These are phyloP conservation scores for Schizopygopsis pylzovi DNA, from an alignment of 2,797 vertebrate species.

Conservation along the genomic window DNA sequence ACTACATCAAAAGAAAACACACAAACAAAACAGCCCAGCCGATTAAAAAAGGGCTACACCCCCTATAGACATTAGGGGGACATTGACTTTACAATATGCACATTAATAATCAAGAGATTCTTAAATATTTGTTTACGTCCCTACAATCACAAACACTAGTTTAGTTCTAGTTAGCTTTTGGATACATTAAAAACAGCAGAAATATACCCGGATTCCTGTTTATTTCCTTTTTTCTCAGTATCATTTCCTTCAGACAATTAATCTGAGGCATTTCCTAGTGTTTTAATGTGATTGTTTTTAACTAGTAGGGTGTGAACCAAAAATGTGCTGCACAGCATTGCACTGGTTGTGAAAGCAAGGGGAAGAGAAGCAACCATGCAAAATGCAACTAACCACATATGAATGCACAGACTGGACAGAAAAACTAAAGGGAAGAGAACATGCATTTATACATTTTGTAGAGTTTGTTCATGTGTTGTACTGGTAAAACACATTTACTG, in stretches of 20 bases:
- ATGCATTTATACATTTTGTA: not conserved
- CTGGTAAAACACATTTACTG: not conserved
- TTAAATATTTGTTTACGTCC: not conserved
- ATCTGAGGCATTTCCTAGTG: not conserved
- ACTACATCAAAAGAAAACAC: not conserved
- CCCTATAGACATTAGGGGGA: not conserved
- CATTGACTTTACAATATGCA: not conserved
- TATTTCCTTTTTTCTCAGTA: not conserved
- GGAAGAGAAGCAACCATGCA: not conserved
- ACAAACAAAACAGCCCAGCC: not conserved
- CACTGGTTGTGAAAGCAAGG: not conserved
- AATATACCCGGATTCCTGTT: not conserved
- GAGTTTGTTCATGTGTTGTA: not conserved
- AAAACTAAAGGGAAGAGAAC: not conserved
- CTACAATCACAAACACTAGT: not conserved
- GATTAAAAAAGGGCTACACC: not conserved
- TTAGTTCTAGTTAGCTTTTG: not conserved
- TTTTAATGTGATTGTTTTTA: not conserved
- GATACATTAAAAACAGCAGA: constrained; percentile 1
- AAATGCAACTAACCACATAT: not conserved
- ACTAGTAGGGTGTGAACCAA: not conserved
- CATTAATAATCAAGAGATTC: not conserved
- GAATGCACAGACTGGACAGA: not conserved
- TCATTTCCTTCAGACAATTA: not conserved
- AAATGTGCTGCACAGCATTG: not conserved